phyloP scores from a whole-genome alignment of 2,113 vertebrate genomes.

The Puffinus mauretanicus region DNA sequence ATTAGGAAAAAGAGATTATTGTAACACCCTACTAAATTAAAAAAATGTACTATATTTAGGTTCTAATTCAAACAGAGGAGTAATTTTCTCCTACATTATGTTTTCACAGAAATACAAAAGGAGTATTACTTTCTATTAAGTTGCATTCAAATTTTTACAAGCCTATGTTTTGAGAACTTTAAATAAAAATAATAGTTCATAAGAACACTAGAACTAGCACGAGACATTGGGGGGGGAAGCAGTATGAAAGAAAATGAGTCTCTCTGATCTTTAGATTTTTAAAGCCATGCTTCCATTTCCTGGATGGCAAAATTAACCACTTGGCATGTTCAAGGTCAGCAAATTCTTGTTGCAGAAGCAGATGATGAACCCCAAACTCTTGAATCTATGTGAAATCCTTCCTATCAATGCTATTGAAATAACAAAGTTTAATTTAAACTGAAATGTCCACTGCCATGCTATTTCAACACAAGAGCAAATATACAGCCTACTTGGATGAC shows the following conservation, averaged over 20 bases:
- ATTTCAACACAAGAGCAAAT: background rate
- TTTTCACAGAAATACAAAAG: background rate
- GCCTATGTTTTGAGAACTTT: background rate
- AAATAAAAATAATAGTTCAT: background rate
- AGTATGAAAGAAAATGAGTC: background rate
- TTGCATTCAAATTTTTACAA: background rate
- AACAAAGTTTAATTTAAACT: background rate
- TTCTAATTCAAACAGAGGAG: background rate
- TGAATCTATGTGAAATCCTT: background rate
- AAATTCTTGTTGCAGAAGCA: background rate
- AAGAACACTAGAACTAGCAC: background rate
- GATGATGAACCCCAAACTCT: background rate
- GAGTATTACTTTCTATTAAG: background rate
- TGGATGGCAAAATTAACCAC: background rate
- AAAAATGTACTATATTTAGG: background rate
- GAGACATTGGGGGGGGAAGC: background rate
- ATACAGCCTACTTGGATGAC: background rate
- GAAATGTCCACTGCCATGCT: background rate
- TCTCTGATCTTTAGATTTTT: background rate
- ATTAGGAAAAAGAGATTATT: background rate
- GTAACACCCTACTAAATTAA: background rate
- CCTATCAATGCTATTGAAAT: background rate
- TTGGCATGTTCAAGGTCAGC: background rate
- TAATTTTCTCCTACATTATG: background rate
- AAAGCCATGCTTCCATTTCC: background rate